Evolutionary conservation across 2,888 invertebrate species (phyloP), one percentile per base, ranked within the genome.

Genomic region (Antitype chi): DNA sequence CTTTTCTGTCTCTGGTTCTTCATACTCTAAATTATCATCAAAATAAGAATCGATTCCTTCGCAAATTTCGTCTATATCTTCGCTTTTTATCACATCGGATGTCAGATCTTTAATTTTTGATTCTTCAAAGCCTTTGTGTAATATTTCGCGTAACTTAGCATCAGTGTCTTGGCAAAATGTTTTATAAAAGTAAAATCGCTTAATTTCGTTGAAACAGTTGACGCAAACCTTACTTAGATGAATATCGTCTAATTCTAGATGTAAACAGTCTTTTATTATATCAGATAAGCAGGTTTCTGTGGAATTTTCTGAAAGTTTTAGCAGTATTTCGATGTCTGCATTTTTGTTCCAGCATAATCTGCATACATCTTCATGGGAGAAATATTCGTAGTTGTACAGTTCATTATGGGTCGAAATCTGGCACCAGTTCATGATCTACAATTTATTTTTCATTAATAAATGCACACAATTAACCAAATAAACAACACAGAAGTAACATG

Each of bases 291-390:
- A 67, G 52, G 72, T 55, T 70, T 90, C 87, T 83, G 84, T 67
- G 2, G 67, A 52, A 60, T 84, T 80, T 81, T 87, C 86, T 23
- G 80, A 71, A 11, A 75, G 72, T 81, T 87, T 86, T 4, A 81
- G 73, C 13, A 88, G 80, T 67, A 94, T 81, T 79, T 92, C 92
- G 49, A 70, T 89, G 15, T 85, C 84, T 4, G 92, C 93, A 70
- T 94, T 90, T 81, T 85, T 90, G 55, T 85, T 89, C 95, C 95
- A 96, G 82, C 96, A 96, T 13, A 96, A 84, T 81, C 96, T 89
- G 75, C 96, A 96, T 0, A 96, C 90, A 68, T 95, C 91, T 15
- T 91, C 89, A 86, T 93, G 91, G 62, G 91, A 87, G 79, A 96
- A 95, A 84, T 95, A 96, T 78, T 96, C 93, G 68, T 90, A 92